Base-by-base conservation (phyloP, 2,888 invertebrate species). In the Cosmopolites sordidus region DNA sequence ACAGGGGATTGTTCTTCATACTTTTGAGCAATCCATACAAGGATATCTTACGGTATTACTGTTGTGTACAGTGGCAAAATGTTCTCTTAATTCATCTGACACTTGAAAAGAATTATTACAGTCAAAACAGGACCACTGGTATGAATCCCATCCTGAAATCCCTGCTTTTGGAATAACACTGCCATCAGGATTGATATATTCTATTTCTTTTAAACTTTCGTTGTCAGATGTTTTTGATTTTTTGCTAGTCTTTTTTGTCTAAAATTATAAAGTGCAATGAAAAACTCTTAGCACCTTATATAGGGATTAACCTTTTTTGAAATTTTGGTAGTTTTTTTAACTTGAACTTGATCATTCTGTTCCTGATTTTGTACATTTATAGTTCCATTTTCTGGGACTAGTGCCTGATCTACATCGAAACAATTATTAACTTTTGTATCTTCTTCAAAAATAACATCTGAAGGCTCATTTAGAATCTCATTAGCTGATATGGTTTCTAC, bases 11-110 rank as follows among this genome's bases (percentile, higher is more conserved):
- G 14, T 12, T 11, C 4, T 37, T 37, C 18, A 17, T 51, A 56
- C 56, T 37, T 80, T 81, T 40, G 82, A 81, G 66, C 86, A 86
- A 63, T 85, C 83, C 15, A 81, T 78, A 66, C 86, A 87, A 64
- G 79, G 77, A 62, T 83, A 86, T 4, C 82, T 80, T 0, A 80
- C 76, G 56, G 80, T 78, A 62, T 83, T 82, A 39, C 47, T 43
- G 40, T 80, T 80, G 62, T 86, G 86, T 0, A 80, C 78, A 5
- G 76, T 72, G 57, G 79, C 78, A 42, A 80, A 79, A 65, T 87
- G 86, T 1, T 80, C 76, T 48, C 83, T 72, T 29, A 86, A 69
- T 55, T 77, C 74, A 51, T 77, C 75, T 30, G 76, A 74, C 54
- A 75, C 71, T 50, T 71, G 71, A 43, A 76, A 72, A 40, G 75